Evolutionary conservation across 2,888 invertebrate genomes (phyloP).

Genomic region (Diabrotica balteata): DNA sequence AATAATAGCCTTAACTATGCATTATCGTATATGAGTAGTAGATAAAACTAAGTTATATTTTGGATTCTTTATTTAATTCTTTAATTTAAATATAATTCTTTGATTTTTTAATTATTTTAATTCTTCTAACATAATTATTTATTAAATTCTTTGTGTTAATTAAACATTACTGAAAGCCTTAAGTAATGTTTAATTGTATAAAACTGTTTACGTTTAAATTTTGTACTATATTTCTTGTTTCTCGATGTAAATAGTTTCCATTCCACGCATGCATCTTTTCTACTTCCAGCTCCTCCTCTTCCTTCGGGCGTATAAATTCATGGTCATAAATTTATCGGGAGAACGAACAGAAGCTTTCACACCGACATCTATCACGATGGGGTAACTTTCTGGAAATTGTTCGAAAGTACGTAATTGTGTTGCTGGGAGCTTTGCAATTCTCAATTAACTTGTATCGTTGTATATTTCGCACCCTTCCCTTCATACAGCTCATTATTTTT

Average conservation of each 20-base stretch:
- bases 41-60: too few species aligned
- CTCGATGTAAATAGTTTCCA: slow-evolving; percentile 13
- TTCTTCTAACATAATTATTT: too few species aligned
- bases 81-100: too few species aligned
- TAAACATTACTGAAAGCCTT: too few species aligned
- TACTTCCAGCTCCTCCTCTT: slow-evolving; percentile 12
- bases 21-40: too few species aligned
- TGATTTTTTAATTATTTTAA: too few species aligned
- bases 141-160: too few species aligned
- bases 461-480: slow-evolving; percentile 46
- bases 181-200: too few species aligned
- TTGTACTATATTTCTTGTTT: not conserved
- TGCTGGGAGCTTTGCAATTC: slow-evolving; percentile 51
- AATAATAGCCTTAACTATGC: too few species aligned
- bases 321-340: slow-evolving; percentile 25
- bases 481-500: slow-evolving; percentile 49
- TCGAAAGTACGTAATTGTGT: slow-evolving; percentile 56
- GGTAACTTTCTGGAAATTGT: slow-evolving; percentile 50
- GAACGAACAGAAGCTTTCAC: slow-evolving; percentile 46
- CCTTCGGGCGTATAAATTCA: slow-evolving; percentile 20
- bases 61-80: too few species aligned
- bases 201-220: not conserved
- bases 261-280: slow-evolving; percentile 17
- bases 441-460: slow-evolving; percentile 52
- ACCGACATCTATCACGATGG: slow-evolving; percentile 51